Base-by-base conservation (phyloP, 2,113 vertebrate genomes). In the Calyptommatus sinebrachiatus region DNA sequence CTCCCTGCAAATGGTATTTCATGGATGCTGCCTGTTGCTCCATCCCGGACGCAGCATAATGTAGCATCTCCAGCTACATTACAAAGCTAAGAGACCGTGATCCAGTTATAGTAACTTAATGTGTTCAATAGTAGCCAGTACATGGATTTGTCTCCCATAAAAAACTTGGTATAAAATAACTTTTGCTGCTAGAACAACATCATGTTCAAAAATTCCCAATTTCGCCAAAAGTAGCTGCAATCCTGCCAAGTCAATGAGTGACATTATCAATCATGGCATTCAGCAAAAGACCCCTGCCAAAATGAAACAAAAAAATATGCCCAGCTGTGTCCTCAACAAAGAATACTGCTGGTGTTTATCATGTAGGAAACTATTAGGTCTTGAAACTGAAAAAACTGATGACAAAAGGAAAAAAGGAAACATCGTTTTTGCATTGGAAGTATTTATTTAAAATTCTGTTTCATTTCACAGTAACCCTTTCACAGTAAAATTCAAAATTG, bases 201-300 rank as follows among this genome's bases (percentile, higher is more conserved):
- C 53, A 31, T 16, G 26, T 60, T 69, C 24, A 45, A 45, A 75
- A 50, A 61, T 46, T 26, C 50, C 79, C 79, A 74, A 57, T 29
- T 74, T 45, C 60, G 46, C 31, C 65, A 73, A 45, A 74, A 80
- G 63, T 60, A 11, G 72, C 60, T 69, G 53, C 50, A 68, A 69
- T 29, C 12, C 20, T 69, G 50, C 50, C 79, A 81, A 69, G 50
- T 46, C 61, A 26, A 75, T 69, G 31, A 81, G 21, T 61, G 79
- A 69, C 50, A 69, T 69, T 21, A 75, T 69, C 48, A 61, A 45
- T 68, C 62, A 73, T n/a, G 31, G 45, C 29, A 11, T 29, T 45
- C 29, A 35, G 35, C 50, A 41, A 53, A 80, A 73, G 61, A 66
- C 5, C 46, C 62, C 48, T 57, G 78, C 31, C 61, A 80, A 69